These are phyloP conservation scores for Clivina fossor DNA, from an alignment of 2,888 invertebrate genomes.

Conservation along the genomic window DNA sequence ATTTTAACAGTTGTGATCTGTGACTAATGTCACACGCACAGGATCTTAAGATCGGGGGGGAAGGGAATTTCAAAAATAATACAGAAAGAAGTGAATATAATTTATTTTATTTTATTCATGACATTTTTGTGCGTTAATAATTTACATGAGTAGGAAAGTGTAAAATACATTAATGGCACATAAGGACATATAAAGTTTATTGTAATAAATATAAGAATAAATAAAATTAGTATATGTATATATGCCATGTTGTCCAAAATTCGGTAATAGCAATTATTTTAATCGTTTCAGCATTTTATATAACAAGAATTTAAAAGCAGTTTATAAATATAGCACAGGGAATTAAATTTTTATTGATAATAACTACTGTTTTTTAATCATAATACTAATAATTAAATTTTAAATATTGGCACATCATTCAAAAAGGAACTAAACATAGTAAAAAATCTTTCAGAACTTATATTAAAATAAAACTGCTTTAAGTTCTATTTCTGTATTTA, in stretches of 20 bases:
- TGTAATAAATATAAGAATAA: constrained; percentile 14
- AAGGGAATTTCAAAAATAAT: too few relatives aligned
- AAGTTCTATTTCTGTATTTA: too few relatives aligned
- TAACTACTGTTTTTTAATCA: constrained; percentile 13
- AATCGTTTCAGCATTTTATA: constrained; percentile 1
- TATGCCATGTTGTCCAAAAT: constrained; percentile 11
- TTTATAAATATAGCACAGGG: constrained; percentile 12
- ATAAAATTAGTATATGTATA: constrained; percentile 9
- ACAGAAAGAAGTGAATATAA: too few relatives aligned
- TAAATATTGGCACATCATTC: constrained; percentile 21
- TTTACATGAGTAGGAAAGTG: constrained; percentile 28
- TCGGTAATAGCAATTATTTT: constrained; percentile 13
- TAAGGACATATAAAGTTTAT: constrained; percentile 14
- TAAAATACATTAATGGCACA: constrained; percentile 26
- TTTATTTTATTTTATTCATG: constrained; percentile 21
- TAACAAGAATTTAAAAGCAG: constrained; percentile 13
- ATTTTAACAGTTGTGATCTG: too few relatives aligned
- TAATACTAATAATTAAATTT: constrained; percentile 8
- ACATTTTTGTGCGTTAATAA: constrained; percentile 20
- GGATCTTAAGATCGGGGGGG: too few relatives aligned
- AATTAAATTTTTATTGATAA: constrained; percentile 2
- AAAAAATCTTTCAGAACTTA: not conserved
- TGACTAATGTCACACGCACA: too few relatives aligned
- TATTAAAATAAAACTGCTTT: too few relatives aligned
- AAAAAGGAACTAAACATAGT: not conserved